Evolutionary conservation across 1,140 invertebrate genomes (phyloP), one percentile per base, ranked within the genome.

Genomic region (Littorina saxatilis): DNA sequence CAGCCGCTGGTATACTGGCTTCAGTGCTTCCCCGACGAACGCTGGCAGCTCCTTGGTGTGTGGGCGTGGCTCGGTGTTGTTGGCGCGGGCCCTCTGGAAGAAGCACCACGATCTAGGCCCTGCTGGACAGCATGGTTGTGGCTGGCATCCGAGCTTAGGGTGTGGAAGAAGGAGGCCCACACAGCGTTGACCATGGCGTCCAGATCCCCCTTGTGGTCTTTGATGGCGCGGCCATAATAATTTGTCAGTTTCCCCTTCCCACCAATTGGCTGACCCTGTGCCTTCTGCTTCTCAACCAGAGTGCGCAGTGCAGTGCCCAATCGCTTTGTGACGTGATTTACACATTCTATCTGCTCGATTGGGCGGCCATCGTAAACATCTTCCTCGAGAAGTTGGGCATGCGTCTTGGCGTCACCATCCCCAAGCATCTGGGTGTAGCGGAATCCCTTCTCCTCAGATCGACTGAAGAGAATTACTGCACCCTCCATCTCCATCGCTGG

Each of bases 401-500:
- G 47, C 1, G 79, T 52, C 35, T 80, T 80, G 29, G 66, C 23
- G 50, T 80, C 66, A 5, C 78, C 78, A 73, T 80, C 79, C 1
- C 79, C 68, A 2, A 80, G 61, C 40, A 80, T 55, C 23, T 70
- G 13, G 23, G 68, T 50, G 29, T 80, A 80, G 5, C 79, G 66
- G 11, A 80, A 58, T 0, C 79, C 68, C 20, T 66, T 29, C 2
- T 29, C 27, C 17, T 35, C 9, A 55, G 66, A 70, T 50, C 66
- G 17, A 13, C 40, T 9, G 20, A 52, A 79, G 37, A 80, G 7
- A 17, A 52, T 73, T 27, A 80, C 66, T 32, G 79, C 79, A 2
- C 63, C 68, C 27, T 43, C 63, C 55, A 73, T 52, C 35, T 80
- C 79, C 79, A 73, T 80, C 9, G 40, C 47, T 35, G 40, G 1